A percentile compares a stretch with the other conserved stretches of the same genome.
Conservation (phyloP, 2,797 vertebrate species). For the Chloroceryle inda region DNA sequence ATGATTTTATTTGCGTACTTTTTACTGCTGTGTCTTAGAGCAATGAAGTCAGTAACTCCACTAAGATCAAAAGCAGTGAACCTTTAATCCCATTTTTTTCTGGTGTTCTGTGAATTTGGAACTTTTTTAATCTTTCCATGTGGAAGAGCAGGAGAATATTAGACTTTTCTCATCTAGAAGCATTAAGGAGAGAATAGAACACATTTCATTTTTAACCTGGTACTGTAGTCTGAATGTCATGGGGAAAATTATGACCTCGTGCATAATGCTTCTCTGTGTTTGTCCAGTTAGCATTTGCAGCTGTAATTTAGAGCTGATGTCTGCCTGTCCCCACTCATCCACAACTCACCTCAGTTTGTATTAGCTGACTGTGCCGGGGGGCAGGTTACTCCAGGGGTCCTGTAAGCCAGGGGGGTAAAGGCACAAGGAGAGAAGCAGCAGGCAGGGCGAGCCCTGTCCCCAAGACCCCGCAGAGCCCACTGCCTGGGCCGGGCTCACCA, state of each 20-base stretch:
- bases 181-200: neutral
- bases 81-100: neutral
- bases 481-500: fast-evolving
- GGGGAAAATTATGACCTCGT: neutral
- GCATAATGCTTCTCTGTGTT: neutral
- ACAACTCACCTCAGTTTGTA: neutral
- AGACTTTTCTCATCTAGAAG: neutral
- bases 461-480: neutral
- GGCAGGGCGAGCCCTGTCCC: fast-evolving
- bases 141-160: neutral
- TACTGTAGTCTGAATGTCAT: neutral
- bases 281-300: neutral
- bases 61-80: neutral
- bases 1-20: neutral
- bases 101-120: neutral
- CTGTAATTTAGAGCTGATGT: neutral
- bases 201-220: neutral
- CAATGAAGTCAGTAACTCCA: neutral
- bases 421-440: neutral
- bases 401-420: neutral
- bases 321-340: fast-evolving
- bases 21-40: neutral
- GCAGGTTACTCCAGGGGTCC: neutral
- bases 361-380: neutral
- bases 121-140: neutral